These are phyloP conservation scores for Strix aluco DNA, from an alignment of 2,113 vertebrate species.

Conservation along the genomic window DNA sequence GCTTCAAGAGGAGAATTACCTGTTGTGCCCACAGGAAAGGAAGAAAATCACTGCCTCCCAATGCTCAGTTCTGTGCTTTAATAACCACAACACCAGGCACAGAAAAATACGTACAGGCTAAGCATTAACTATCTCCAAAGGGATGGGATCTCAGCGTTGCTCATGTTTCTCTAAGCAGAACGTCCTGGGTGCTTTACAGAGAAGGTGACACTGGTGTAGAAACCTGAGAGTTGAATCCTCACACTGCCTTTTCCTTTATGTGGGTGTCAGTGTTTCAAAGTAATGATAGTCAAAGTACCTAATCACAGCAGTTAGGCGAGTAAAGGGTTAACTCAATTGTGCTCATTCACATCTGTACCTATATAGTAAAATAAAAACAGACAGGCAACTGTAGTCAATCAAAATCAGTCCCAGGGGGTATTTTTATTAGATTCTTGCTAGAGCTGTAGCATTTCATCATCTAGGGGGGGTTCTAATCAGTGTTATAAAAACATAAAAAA, in stretches of 20 bases:
- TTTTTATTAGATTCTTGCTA: conserved; percentile 32
- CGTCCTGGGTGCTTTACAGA: background rate
- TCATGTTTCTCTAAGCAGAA: background rate
- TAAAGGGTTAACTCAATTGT: conserved; percentile 27
- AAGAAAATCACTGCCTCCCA: background rate
- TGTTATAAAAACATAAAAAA: conserved; percentile 7
- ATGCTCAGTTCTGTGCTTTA: background rate
- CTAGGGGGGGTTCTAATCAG: conserved; percentile 40
- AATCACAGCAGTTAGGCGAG: background rate
- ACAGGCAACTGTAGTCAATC: conserved; percentile 49
- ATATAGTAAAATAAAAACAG: conserved; percentile 43
- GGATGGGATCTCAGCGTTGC: background rate
- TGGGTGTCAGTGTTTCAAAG: background rate
- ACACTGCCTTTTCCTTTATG: background rate
- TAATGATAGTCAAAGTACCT: background rate
- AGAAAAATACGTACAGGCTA: background rate
- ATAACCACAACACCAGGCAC: background rate
- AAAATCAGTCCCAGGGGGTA: conserved; percentile 15
- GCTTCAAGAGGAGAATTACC: background rate
- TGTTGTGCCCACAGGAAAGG: background rate
- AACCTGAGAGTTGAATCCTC: background rate
- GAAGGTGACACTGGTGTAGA: background rate
- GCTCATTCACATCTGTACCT: background rate
- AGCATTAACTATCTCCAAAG: background rate
- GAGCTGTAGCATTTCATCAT: conserved; percentile 37